Evolutionary conservation across 2,888 invertebrate species (phyloP), one percentile per base, ranked within the genome.

Genomic region (Steinernema hermaphroditum): DNA sequence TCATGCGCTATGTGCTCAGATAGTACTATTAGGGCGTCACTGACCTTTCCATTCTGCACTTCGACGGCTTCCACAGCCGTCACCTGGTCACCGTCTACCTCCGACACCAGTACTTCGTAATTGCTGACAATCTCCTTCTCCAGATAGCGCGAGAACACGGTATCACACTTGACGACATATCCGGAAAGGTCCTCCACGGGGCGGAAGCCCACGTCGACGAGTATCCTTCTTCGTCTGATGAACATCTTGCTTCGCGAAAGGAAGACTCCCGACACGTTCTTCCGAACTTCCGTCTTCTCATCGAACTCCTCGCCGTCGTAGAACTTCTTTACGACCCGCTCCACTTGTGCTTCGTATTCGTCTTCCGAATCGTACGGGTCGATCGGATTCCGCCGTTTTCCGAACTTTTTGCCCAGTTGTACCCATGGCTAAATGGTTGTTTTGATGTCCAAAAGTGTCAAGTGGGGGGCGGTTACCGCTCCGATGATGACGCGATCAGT

Each of bases 311-410:
- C 62, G 8, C 62, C 62, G 32, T 62, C 62, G 2, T 1, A 29
- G 32, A 62, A 62, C 62, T 62, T 62, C 62, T 32, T 16, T 12
- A 27, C 62, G 2, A 16, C 32, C 32, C 1, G 16, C 32, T 62
- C 62, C 29, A 29, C 29, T 29, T 62, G 62, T 16, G 8, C 12
- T 1, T 62, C 32, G 62, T 62, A 62, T 12, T 29, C 62, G 16
- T 62, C 62, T 6, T 62, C 62, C 32, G 27, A 24, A 32, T 62
- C 62, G 62, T 62, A 62, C 1, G 62, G 62, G 27, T 62, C 62
- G 12, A 1, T 34, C 62, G 27, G 32, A n/a, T n/a, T n/a, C n/a
- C n/a, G n/a, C n/a, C n/a, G n/a, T n/a, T n/a, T n/a, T n/a, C n/a
- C n/a, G n/a, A n/a, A n/a, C 62, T 29, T 62, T 9, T 62, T 62